Evolutionary conservation across 2,113 vertebrate genomes (phyloP).

Genomic region (Pogona vitticeps): DNA sequence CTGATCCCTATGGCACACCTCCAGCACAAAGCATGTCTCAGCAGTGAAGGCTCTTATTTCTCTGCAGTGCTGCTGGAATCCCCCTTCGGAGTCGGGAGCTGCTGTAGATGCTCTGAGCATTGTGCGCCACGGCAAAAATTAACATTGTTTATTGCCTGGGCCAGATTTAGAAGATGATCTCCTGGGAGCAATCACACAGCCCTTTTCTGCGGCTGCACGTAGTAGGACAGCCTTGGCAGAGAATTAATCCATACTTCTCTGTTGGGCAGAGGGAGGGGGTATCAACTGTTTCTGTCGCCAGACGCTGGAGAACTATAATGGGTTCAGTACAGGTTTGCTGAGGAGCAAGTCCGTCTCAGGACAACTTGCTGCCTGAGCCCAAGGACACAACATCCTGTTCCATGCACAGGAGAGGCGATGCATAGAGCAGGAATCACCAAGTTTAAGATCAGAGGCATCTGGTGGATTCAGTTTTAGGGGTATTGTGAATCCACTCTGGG

Average conservation of each 20-base stretch:
- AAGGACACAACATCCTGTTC: too few relatives aligned
- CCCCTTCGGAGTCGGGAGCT: neutral
- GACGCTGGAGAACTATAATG: neutral
- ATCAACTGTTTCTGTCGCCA: neutral
- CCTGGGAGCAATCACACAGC: neutral
- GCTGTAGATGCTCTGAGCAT: neutral
- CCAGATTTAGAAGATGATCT: constrained; percentile 13
- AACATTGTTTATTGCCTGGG: neutral
- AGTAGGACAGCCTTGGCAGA: constrained; percentile 1
- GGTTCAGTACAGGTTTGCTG: neutral
- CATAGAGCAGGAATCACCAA: too few relatives aligned
- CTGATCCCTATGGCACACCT: neutral
- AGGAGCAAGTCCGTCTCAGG: neutral
- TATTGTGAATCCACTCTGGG: too few relatives aligned
- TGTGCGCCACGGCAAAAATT: neutral
- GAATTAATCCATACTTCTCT: neutral
- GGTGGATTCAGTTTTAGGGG: too few relatives aligned
- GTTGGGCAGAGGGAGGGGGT: neutral
- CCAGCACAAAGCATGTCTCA: neutral
- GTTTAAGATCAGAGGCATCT: too few relatives aligned
- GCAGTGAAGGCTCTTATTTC: accelerated
- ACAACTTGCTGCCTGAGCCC: too few relatives aligned
- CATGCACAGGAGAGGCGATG: too few relatives aligned
- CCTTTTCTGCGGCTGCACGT: neutral
- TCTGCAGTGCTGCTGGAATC: accelerated